Evolutionary conservation across 1,140 invertebrate species (phyloP), one percentile per base, ranked within the genome.

Genomic region (Drosophila athabasca): DNA sequence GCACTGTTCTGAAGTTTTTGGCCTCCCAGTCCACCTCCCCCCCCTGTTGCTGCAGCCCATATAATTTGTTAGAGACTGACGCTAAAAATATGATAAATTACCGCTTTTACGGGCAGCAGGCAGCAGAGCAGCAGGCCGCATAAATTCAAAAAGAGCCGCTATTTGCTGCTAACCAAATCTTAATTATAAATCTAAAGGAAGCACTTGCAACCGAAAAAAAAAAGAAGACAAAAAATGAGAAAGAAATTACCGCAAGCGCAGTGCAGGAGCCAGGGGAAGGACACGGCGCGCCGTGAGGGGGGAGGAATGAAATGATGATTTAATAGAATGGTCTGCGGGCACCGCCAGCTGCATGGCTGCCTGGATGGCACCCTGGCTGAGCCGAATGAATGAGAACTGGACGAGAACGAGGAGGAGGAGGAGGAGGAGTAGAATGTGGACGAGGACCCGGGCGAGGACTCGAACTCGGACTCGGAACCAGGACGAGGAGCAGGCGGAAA

Each of bases 181-280:
- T 89, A 89, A 89, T 89, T 89, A 89, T 89, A 89, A 89, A 89
- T 89, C 85, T 90, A 90, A 75, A 90, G 85, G 85, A 90, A 89
- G 85, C 84, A 88, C 83, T 88, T 88, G 79, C 65, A 83, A 74
- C 54, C 71, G 22, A 74, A 53, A 72, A 53, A 41, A 41, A 22
- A 41, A 17, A 17, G 6, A 11, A 53, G 17, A 7, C 15, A 53
- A 17, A 31, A 54, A 55, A 50, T 39, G 59, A 48, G 39, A 50
- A 62, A 62, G 35, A 73, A 79, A 78, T 87, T 78, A 82, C 78
- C 73, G 66, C 73, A 78, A 81, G 82, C 74, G 77, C 78, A 87
- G 64, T 81, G 82, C 57, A 48, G 69, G 29, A 41, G 44, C 50
- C 49, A 26, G n/a, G 7, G 41, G 22, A 44, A 48, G 55, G 17